A percentile compares a stretch with the other conserved stretches of the same genome.
Evolutionary conservation across 2,113 vertebrate genomes (phyloP).

Genomic region (Platichthys stellatus): DNA sequence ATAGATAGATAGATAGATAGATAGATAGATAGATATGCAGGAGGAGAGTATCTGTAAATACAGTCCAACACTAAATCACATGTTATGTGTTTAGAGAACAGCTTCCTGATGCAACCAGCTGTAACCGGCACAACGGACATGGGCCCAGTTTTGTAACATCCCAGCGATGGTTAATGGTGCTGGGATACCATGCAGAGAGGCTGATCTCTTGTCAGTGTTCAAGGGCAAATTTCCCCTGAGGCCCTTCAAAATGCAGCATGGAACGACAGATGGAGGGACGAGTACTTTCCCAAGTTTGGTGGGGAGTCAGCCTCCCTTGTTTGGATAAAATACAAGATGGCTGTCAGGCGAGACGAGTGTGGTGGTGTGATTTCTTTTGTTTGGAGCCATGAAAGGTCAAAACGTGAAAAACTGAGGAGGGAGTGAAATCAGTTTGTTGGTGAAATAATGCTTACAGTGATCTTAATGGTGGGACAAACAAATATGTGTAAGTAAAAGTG

Average conservation of each 20-base stretch:
- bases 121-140: conserved; percentile 55
- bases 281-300: conserved; percentile 37
- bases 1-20: conserved; percentile 19
- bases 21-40: not conserved
- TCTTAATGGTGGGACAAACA: not conserved
- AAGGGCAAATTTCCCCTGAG: conserved; percentile 63
- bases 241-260: conserved; percentile 57
- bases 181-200: conserved; percentile 34
- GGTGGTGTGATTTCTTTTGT: not conserved
- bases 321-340: conserved; percentile 31
- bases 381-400: not conserved
- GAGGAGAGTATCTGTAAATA: conserved; percentile 16
- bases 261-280: conserved; percentile 51
- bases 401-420: not conserved
- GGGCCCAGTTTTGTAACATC: conserved; percentile 54
- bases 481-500: not conserved
- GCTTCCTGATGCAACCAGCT: conserved; percentile 68
- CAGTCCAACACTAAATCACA: conserved; percentile 40
- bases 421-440: no score
- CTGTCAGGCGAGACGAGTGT: not conserved
- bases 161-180: conserved; percentile 33
- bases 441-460: not conserved
- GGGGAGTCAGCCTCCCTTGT: conserved; percentile 30
- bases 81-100: conserved; percentile 49
- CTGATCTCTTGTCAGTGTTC: conserved; percentile 58